A percentile compares a stretch with the other conserved stretches of the same genome.
These are phyloP conservation scores for Neomonachus schauinslandi DNA, from an alignment of 2,113 vertebrate species.

Conservation along the genomic window DNA sequence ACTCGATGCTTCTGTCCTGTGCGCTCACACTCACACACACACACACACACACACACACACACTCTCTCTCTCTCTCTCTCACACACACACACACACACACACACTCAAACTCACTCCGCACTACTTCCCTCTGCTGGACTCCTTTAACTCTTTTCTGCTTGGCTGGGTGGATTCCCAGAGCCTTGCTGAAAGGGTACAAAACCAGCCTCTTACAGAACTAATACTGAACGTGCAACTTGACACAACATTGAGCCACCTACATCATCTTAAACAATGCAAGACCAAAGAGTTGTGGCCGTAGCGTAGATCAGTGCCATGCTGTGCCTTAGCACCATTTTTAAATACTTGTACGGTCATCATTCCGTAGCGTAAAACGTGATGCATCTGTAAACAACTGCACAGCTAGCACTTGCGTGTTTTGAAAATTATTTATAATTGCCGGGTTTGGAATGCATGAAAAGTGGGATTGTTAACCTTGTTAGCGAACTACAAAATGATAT, in stretches of 20 bases:
- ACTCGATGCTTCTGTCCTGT: slow-evolving; percentile 43
- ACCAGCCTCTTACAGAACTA: background rate
- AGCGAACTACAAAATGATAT: background rate
- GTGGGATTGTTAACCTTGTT: background rate
- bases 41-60: background rate
- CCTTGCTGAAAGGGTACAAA: background rate
- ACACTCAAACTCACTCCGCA: background rate
- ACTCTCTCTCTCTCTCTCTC: background rate
- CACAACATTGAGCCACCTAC: background rate
- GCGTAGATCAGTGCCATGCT: background rate
- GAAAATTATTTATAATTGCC: background rate
- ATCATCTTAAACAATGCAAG: slow-evolving; percentile 23
- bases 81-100: background rate
- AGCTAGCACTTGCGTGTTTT: background rate
- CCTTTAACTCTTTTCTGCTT: background rate
- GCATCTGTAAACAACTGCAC: background rate
- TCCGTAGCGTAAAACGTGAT: background rate
- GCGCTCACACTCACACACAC: background rate
- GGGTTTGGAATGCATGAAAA: background rate
- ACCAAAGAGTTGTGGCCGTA: background rate
- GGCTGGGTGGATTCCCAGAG: background rate
- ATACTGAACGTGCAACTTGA: background rate
- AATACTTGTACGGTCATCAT: background rate
- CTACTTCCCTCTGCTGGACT: background rate
- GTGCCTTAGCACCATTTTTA: background rate